These are phyloP conservation scores for Podocnemis expansa DNA, from an alignment of 2,113 vertebrate species.

Conservation along the genomic window DNA sequence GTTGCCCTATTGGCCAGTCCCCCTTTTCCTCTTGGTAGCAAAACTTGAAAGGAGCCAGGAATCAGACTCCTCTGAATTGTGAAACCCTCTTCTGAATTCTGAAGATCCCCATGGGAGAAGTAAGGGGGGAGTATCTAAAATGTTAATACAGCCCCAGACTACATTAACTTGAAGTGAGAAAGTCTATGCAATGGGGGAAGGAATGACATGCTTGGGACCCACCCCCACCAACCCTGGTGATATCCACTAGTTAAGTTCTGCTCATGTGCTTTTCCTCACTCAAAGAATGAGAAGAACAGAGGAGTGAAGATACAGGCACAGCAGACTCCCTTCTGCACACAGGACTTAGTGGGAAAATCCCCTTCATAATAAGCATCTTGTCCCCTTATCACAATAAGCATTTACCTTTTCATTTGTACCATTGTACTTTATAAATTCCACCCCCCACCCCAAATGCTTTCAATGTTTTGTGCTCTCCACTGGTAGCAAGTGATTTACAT, in stretches of 20 bases:
- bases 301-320: background rate
- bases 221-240: background rate
- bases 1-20: background rate
- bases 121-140: background rate
- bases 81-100: background rate
- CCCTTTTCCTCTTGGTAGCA: background rate
- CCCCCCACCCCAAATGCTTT: background rate
- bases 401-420: background rate
- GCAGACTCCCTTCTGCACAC: accelerated
- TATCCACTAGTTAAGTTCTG: background rate
- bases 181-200: background rate
- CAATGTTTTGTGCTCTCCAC: background rate
- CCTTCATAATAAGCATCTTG: background rate
- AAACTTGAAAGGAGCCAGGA: background rate
- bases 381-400: background rate
- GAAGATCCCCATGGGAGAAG: background rate
- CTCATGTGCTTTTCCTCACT: background rate
- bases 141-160: background rate
- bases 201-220: background rate
- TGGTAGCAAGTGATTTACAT: background rate
- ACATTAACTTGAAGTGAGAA: background rate
- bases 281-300: background rate
- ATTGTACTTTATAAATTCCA: background rate
- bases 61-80: background rate
- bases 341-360: background rate